These are phyloP conservation scores for Alces alces DNA, from an alignment of 2,113 vertebrate genomes.

Conservation along the genomic window DNA sequence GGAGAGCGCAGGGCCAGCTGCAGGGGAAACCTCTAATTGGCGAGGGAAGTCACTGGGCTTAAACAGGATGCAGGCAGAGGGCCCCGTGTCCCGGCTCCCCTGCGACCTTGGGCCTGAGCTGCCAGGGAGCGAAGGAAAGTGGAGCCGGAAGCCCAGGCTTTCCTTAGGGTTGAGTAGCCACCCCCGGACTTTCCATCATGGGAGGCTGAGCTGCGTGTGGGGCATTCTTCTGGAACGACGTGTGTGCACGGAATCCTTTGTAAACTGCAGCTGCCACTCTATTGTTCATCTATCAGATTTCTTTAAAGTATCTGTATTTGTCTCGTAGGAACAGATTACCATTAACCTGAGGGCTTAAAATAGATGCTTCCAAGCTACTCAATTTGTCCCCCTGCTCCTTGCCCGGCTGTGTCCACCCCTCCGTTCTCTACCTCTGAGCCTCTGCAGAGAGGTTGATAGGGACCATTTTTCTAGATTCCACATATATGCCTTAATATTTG, in stretches of 20 bases:
- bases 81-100: background rate
- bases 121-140: background rate
- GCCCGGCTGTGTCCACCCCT: background rate
- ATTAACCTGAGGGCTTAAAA: background rate
- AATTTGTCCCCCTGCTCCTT: background rate
- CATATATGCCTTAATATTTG: background rate
- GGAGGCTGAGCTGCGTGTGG: rapidly evolving
- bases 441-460: background rate
- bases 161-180: background rate
- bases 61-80: conserved; percentile 54
- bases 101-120: background rate
- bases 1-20: conserved; percentile 45
- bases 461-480: background rate
- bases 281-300: background rate
- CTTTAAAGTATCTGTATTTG: background rate
- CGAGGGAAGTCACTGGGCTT: conserved; percentile 31
- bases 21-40: conserved; percentile 47
- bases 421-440: background rate
- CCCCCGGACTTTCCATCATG: background rate
- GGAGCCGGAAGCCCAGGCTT: background rate
- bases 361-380: background rate
- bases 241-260: rapidly evolving
- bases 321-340: background rate
- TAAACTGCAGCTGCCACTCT: rapidly evolving
- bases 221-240: background rate